These are phyloP conservation scores for Apogon hyalosoma DNA, from an alignment of 2,797 vertebrate genomes.

Conservation along the genomic window DNA sequence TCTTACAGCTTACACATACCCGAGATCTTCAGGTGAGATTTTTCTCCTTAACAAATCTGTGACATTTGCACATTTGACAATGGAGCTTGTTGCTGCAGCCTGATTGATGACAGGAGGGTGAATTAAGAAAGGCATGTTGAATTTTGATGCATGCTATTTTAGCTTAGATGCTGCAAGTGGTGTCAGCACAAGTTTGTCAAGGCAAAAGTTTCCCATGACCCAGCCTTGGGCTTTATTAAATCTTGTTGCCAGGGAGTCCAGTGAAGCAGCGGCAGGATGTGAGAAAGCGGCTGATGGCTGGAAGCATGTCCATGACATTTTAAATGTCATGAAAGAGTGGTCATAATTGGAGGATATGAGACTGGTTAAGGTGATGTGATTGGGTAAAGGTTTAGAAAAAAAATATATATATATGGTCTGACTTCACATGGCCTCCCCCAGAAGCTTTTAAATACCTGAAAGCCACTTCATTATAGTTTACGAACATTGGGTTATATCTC, in stretches of 20 bases:
- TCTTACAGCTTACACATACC: constrained; percentile 93
- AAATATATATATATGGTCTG: neutral
- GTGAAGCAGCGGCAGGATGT: neutral
- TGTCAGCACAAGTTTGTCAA: constrained; percentile 50
- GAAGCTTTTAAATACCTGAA: constrained; percentile 8
- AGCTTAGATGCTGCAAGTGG: constrained; percentile 39
- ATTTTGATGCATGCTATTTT: constrained; percentile 50
- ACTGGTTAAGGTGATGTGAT: constrained; percentile 7
- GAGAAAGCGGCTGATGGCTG: constrained; percentile 18
- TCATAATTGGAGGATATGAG: constrained; percentile 11
- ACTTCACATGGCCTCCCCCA: constrained; percentile 9
- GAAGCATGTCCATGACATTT: constrained; percentile 35
- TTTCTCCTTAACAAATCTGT: constrained; percentile 1
- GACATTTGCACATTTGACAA: constrained; percentile 12
- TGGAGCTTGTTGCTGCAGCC: constrained; percentile 21
- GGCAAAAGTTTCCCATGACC: constrained; percentile 33
- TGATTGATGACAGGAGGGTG: constrained; percentile 44
- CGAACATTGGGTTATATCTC: constrained; percentile 11
- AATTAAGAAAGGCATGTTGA: constrained; percentile 29
- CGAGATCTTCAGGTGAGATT: constrained; percentile 90
- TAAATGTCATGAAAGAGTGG: constrained; percentile 33
- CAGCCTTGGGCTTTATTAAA: constrained; percentile 35
- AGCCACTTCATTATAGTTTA: neutral
- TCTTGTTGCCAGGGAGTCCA: constrained; percentile 27
- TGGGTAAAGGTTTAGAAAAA: constrained; percentile 11